Evolutionary conservation across 2,113 vertebrate genomes (phyloP), one percentile per base, ranked within the genome.

Genomic region (Ardeotis arabs): DNA sequence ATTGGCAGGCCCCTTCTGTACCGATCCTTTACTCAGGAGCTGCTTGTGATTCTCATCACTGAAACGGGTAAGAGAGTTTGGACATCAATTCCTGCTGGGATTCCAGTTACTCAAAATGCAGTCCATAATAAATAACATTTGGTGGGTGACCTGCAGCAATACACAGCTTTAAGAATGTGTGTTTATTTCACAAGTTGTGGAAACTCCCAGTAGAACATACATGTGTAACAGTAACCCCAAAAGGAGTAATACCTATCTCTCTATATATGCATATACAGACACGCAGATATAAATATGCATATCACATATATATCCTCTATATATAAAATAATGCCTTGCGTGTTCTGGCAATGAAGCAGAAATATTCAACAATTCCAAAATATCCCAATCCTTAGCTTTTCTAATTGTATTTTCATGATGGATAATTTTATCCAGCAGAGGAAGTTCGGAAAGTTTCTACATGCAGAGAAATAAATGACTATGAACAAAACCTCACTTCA

Each of bases 401-500:
- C 79, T 89, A 31, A 13, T 84, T 64, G 60, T 44, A 21, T 89
- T 89, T 96, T 93, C 76, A 41, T n/a, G 64, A 60, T 21, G 64
- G 52, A n/a, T 81, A 70, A 78, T 90, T 92, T 89, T 87, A 45
- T 44, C 49, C 74, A 22, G 53, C 66, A 66, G 84, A 88, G 86
- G 94, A 97, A 96, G 86, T 90, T 95, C 83, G 82, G 45, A 58
- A 76, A 14, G 53, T 84, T 94, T 50, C 72, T 72, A 45, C 62
- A 68, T 17, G 56, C 6, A n/a, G 64, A 75, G 74, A 79, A 96
- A 84, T 84, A 90, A 95, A 91, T 86, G 75, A 14, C 89, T 33
- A 5, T 20, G 69, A 92, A 96, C 94, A 95, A 93, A 96, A 87
- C 83, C 58, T 78, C 89, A 27, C 73, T 95, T 96, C 92, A 96